phyloP scores from a whole-genome alignment of 2,888 invertebrate species.

The Drosophila barbarae region DNA sequence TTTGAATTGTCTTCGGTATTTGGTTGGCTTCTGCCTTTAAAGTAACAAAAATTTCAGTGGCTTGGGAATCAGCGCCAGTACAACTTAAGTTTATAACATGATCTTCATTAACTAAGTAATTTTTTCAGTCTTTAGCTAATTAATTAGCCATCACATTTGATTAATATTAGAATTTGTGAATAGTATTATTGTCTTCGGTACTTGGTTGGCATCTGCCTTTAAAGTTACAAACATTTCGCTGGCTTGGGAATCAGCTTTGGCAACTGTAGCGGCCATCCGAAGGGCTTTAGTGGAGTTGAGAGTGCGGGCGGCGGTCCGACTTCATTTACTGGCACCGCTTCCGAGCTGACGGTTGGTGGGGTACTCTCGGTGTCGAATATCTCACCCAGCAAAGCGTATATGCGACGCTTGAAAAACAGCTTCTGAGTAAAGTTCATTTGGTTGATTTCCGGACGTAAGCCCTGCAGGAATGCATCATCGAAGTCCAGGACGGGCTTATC shows the following conservation, averaged over 20 bases:
- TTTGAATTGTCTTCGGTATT: conserved; percentile 5
- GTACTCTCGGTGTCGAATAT: conserved; percentile 52
- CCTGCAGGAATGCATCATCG: conserved; percentile 73
- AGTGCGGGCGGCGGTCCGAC: background rate
- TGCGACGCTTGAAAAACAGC: conserved; percentile 74
- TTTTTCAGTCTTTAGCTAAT: background rate
- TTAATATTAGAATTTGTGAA: background rate
- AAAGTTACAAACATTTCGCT: conserved; percentile 24
- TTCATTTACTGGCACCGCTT: background rate
- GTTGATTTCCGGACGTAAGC: conserved; percentile 75
- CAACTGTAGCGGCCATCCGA: conserved; percentile 42
- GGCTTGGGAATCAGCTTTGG: conserved; percentile 47
- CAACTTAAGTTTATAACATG: too few species aligned
- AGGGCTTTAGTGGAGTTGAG: conserved; percentile 29
- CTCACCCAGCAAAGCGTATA: conserved; percentile 74
- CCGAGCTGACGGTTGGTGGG: background rate
- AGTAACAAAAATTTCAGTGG: background rate
- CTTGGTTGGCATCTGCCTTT: too few species aligned
- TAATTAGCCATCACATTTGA: conserved; percentile 4
- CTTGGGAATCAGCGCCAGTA: background rate
- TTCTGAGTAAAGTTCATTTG: conserved; percentile 76
- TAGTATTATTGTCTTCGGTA: conserved; percentile 8
- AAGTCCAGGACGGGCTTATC: conserved; percentile 46
- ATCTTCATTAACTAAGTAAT: background rate
- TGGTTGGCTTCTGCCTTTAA: background rate